phyloP scores from a whole-genome alignment of 2,797 vertebrate species.

The Cryptoprocta ferox region DNA sequence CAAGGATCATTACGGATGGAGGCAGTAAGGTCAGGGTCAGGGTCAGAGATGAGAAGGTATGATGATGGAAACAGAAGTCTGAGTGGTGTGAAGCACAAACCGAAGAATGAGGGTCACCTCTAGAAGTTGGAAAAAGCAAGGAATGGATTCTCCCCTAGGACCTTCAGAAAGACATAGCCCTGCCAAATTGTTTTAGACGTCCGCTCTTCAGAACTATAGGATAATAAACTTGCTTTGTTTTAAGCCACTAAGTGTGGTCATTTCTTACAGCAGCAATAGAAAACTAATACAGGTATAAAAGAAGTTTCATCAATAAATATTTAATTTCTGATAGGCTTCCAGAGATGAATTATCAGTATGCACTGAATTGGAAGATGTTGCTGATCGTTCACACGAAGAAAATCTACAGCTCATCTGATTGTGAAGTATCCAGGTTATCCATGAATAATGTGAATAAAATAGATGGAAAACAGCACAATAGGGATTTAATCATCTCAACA shows the following conservation, averaged over 20 bases:
- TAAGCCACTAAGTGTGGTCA: not conserved
- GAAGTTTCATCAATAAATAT: not conserved
- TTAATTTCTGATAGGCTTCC: not conserved
- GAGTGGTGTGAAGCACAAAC: rapidly evolving
- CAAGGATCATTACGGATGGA: not conserved
- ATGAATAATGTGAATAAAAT: not conserved
- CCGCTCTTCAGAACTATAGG: not conserved
- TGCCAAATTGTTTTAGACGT: not conserved
- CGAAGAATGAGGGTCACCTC: not conserved
- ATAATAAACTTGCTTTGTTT: not conserved
- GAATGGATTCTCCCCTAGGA: not conserved
- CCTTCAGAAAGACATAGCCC: not conserved
- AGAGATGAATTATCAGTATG: not conserved
- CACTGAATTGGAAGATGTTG: not conserved
- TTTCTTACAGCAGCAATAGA: not conserved
- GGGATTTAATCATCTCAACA: not conserved
- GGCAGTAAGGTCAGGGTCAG: not conserved
- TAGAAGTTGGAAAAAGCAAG: not conserved
- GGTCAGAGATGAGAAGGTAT: not conserved
- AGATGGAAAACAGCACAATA: not conserved
- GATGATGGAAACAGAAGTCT: not conserved
- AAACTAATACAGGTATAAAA: not conserved
- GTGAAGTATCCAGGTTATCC: not conserved
- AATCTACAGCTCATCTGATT: not conserved
- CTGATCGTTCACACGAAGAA: not conserved